Conservation (phyloP, 2,797 vertebrate genomes). For the Sarcophilus harrisii region DNA sequence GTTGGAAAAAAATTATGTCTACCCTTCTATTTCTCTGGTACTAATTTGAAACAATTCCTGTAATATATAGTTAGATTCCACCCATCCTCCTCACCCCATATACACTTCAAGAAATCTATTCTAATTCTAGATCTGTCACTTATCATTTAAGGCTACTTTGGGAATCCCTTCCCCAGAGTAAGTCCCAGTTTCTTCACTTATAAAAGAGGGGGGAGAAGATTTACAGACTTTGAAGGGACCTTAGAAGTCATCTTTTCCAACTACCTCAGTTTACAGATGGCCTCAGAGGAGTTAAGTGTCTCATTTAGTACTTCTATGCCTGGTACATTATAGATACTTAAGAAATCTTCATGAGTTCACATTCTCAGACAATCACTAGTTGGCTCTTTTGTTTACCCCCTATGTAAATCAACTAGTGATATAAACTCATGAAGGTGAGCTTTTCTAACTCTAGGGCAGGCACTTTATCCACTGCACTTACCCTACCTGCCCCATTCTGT, state of each 20-base stretch:
- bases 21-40: neutral
- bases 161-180: neutral
- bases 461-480: neutral
- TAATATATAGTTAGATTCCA: neutral
- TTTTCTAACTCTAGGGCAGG: neutral
- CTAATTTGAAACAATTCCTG: neutral
- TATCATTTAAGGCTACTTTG: neutral
- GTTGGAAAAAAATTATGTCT: neutral
- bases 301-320: neutral
- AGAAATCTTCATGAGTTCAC: neutral
- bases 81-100: neutral
- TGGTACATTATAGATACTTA: neutral
- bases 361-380: no score
- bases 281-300: neutral
- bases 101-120: neutral
- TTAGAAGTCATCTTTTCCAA: neutral
- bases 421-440: neutral
- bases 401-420: neutral
- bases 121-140: neutral
- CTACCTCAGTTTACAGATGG: neutral
- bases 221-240: neutral
- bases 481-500: neutral
- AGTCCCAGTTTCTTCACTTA: neutral
- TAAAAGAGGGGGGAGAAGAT: neutral
- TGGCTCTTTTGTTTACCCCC: no score